Evolutionary conservation across 2,888 invertebrate species (phyloP).

Genomic region (Mesoligia furuncula): DNA sequence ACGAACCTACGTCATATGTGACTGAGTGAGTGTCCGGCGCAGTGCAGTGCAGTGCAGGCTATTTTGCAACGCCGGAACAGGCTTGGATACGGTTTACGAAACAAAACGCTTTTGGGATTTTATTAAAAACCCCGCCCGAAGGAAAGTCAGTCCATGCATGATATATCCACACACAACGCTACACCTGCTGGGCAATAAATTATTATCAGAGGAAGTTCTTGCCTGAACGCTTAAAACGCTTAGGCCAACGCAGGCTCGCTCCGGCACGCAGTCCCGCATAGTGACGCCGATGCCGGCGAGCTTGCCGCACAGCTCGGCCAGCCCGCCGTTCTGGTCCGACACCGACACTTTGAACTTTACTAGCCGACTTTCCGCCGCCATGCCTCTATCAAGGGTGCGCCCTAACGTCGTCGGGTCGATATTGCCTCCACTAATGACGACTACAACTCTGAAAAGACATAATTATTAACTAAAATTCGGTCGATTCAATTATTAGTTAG

Average conservation of each 20-base stretch:
- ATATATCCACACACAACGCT: not conserved
- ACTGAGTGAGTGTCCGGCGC: not conserved
- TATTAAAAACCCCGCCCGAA: not conserved
- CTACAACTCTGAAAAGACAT: slow-evolving; percentile 92
- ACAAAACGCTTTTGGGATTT: not conserved
- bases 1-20: not conserved
- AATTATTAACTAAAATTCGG: not conserved
- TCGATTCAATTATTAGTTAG: not conserved
- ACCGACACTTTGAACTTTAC: slow-evolving; percentile 91
- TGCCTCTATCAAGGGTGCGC: slow-evolving; percentile 95
- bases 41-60: not conserved
- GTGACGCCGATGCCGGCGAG: slow-evolving; percentile 94
- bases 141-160: no score
- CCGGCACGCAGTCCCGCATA: slow-evolving; percentile 98
- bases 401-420: slow-evolving; percentile 97
- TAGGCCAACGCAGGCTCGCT: slow-evolving; percentile 97
- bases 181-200: not conserved
- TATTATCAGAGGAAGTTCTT: slow-evolving; percentile 12
- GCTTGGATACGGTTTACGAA: not conserved
- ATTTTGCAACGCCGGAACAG: not conserved
- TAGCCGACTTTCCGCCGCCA: slow-evolving; percentile 96
- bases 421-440: slow-evolving; percentile 96
- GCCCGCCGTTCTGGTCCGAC: slow-evolving; percentile 95
- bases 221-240: slow-evolving; percentile 93
- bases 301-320: slow-evolving; percentile 95